phyloP scores from a whole-genome alignment of 2,797 vertebrate genomes.

The Odontamblyopus rebecca region DNA sequence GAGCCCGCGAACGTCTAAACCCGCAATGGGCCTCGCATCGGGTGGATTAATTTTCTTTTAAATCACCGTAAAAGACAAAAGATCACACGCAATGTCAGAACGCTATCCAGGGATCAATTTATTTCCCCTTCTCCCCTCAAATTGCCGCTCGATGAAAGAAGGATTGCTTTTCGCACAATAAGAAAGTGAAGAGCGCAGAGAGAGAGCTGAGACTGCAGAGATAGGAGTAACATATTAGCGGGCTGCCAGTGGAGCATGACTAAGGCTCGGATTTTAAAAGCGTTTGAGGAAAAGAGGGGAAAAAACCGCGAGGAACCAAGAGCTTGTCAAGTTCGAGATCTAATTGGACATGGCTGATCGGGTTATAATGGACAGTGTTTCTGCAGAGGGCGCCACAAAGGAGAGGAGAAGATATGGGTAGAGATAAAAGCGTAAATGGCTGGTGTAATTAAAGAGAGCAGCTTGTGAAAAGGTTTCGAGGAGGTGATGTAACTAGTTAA shows the following conservation, averaged over 20 bases:
- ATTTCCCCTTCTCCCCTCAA: slow-evolving; percentile 9
- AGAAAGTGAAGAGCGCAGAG: slow-evolving; percentile 25
- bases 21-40: slow-evolving; percentile 18
- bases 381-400: slow-evolving; percentile 43
- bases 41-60: slow-evolving; percentile 7
- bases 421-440: slow-evolving; percentile 60
- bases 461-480: slow-evolving; percentile 33
- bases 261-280: slow-evolving; percentile 43
- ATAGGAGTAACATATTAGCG: slow-evolving; percentile 63
- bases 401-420: slow-evolving; percentile 25
- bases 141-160: slow-evolving; percentile 6
- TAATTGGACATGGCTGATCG: slow-evolving; percentile 74
- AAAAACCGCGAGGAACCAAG: slow-evolving; percentile 49
- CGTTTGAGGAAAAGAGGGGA: slow-evolving; percentile 12
- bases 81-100: neutral
- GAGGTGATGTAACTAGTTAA: slow-evolving; percentile 40
- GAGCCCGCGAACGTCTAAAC: slow-evolving; percentile 38
- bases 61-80: slow-evolving; percentile 22
- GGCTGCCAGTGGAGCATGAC: slow-evolving; percentile 66
- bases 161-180: slow-evolving; percentile 32
- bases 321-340: slow-evolving; percentile 63
- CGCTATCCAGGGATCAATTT: slow-evolving; percentile 9
- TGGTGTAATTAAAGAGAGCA: slow-evolving; percentile 52
- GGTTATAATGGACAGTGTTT: slow-evolving; percentile 41
- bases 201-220: slow-evolving; percentile 46